Evolutionary conservation across 2,888 invertebrate species (phyloP), one percentile per base, ranked within the genome.

Genomic region (Callimorpha dominula): DNA sequence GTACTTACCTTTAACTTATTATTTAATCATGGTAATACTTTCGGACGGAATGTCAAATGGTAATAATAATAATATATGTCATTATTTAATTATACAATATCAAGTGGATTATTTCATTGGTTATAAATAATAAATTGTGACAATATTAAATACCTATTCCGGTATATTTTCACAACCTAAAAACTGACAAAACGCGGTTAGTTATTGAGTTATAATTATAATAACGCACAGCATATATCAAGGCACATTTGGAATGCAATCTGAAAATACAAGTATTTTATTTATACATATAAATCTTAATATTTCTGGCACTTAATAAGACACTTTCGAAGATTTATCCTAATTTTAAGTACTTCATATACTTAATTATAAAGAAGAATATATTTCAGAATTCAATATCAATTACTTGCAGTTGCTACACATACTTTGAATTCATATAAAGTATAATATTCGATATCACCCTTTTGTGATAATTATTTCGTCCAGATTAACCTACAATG

Each of bases 31-130:
- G 91, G 91, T 94, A 93, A 93, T 93, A 93, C 92, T 92, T 85
- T 88, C 86, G 94, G 94, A 94, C 94, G 94, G 94, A 94, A 90
- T 91, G 87, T 90, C 88, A 86, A 87, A 85, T 84, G 81, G 81
- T 84, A 83, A 81, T 82, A 81, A 81, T 79, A 79, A 73, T 73
- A 60, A 75, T 75, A 77, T 76, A 65, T 72, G 20, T 52, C 42
- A 49, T 62, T 46, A 66, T 62, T 62, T 42, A 63, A 75, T 65
- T 68, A 76, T 78, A 82, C 72, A 79, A 85, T 84, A 79, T 82
- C 82, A 81, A 77, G 74, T 74, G 83, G 79, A 81, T 82, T 82
- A 78, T 79, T 80, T 75, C 50, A 77, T 78, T 82, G 80, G 76
- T 78, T 74, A 78, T 80, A 78, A 72, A 78, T 78, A 83, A 84